A percentile compares a stretch with the other conserved stretches of the same genome.
phyloP scores from a whole-genome alignment of 35 echinoderm and acorn worm genomes.

The Ophioderma brevispina region DNA sequence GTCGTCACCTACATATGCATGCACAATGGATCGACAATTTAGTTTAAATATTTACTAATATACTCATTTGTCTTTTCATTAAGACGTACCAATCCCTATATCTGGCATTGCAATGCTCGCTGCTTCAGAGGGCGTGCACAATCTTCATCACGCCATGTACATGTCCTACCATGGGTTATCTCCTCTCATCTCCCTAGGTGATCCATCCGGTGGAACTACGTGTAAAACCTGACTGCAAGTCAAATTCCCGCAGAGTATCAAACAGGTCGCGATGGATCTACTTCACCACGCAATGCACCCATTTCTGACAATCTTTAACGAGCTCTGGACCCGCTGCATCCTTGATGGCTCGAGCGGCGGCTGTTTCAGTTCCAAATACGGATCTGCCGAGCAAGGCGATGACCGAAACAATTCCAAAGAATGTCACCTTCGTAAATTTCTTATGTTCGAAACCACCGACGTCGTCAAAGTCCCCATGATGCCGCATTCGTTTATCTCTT shows the following conservation, averaged over 20 bases:
- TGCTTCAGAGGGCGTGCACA: background rate
- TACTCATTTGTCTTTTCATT: too few species aligned
- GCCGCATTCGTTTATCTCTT: background rate
- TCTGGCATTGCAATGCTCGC: conserved; percentile 17
- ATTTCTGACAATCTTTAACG: background rate
- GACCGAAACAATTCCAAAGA: conserved; percentile 1
- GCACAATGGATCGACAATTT: too few species aligned
- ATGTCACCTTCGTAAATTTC: conserved; percentile 10
- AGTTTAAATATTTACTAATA: too few species aligned
- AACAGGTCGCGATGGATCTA: background rate
- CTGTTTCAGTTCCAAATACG: background rate
- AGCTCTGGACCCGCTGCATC: conserved; percentile 11
- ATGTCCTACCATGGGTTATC: background rate
- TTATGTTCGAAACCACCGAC: background rate
- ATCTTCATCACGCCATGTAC: background rate
- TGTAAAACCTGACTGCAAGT: conserved; percentile 33
- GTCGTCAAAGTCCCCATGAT: background rate
- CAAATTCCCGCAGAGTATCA: conserved; percentile 17
- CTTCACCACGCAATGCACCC: background rate
- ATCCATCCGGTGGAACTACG: background rate
- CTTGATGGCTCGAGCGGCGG: background rate
- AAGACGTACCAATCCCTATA: conserved; percentile 23
- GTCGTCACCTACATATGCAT: too few species aligned
- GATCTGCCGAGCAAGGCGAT: conserved; percentile 20
- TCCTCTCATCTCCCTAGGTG: background rate